These are phyloP conservation scores for Oryzias dopingdopingensis DNA, from an alignment of 2,797 vertebrate genomes.

Conservation along the genomic window DNA sequence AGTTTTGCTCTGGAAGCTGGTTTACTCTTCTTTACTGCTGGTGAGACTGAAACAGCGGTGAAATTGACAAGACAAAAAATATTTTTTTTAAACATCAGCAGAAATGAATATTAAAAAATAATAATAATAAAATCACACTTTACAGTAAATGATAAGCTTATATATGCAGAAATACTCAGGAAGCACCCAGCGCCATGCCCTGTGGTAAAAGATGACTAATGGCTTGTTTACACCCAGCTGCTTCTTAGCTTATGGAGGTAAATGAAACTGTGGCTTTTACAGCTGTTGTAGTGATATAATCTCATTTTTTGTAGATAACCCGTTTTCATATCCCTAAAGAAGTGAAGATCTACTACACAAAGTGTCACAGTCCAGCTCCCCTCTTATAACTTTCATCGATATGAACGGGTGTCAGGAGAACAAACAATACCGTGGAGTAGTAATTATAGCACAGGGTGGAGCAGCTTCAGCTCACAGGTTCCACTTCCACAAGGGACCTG, in stretches of 20 bases:
- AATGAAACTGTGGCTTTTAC: constrained; percentile 14
- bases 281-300: constrained; percentile 2
- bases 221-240: constrained; percentile 20
- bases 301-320: constrained; percentile 14
- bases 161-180: constrained; percentile 2
- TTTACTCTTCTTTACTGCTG: neutral
- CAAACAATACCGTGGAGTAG: constrained; percentile 33
- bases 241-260: constrained; percentile 25
- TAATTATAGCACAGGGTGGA: constrained; percentile 46
- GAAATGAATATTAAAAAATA: constrained; percentile 9
- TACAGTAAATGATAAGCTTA: neutral
- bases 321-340: constrained; percentile 37
- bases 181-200: constrained; percentile 26
- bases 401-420: constrained; percentile 18
- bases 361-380: constrained; percentile 13
- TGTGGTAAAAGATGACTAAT: constrained; percentile 40
- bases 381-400: constrained; percentile 12
- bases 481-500: constrained; percentile 7
- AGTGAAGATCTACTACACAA: constrained; percentile 30
- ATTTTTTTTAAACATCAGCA: neutral
- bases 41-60: too few species aligned
- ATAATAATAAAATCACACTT: constrained; percentile 7
- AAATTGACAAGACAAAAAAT: neutral
- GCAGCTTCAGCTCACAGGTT: constrained; percentile 30
- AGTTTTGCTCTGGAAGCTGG: neutral